Base-by-base conservation (phyloP, 2,113 vertebrate genomes). In the Merops nubicus region DNA sequence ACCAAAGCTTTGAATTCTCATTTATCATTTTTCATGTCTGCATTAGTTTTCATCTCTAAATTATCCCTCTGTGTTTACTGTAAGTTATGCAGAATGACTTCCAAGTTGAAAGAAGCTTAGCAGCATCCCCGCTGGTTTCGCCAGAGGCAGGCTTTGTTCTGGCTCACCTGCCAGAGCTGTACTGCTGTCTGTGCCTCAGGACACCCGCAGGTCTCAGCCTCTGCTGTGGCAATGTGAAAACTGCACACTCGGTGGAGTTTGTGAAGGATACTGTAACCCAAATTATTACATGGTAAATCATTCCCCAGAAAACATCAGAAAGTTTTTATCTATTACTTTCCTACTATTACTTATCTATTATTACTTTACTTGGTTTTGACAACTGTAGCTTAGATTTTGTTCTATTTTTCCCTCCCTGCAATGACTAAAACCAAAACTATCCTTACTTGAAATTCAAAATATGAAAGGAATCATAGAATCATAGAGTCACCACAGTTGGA, bases 131-230 rank as follows among this genome's bases (percentile, higher is more conserved):
- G 6, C 89, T 91, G 82, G 86, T 96, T 96, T 96, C 5, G 85
- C 89, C 75, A 76, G 93, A 79, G 89, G 96, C 85, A 92, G 84
- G 56, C 62, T 89, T 93, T 94, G 92, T 83, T 94, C 95, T 89
- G 93, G 75, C 79, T 93, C 87, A 95, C 68, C 94, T 93, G 85
- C 75, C 87, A 96, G 91, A 88, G 53, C 53, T 17, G 40, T 31
- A 10, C 28, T 26, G 29, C n/a, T 38, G 67, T 47, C 53, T 43
- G 72, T 0, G 42, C 76, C 88, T 51, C 82, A 17, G 68, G 79
- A 84, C 60, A 62, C 54, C 47, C 0, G 0, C 12, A 1, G 38
- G 13, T 51, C 80, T 88, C 67, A 9, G 69, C 36, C 68, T 86
- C 50, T 0, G 0, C 63, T 45, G 31, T 1, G 9, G 21, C 14